These are phyloP conservation scores for Papilio polyxenes DNA, from an alignment of 1,140 invertebrate species.

Conservation along the genomic window DNA sequence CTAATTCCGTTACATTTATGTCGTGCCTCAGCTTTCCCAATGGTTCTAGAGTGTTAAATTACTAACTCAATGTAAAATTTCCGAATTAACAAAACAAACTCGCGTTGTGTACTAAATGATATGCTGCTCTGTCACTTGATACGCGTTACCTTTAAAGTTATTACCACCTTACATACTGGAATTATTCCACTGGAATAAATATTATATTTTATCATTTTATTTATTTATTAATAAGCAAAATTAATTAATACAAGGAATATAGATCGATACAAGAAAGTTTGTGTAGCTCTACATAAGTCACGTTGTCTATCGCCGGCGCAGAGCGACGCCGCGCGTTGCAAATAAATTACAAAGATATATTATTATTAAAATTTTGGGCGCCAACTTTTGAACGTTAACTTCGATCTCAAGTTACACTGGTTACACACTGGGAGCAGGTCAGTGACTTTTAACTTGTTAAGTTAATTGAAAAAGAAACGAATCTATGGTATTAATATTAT, in stretches of 20 bases:
- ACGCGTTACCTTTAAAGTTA: too few species aligned
- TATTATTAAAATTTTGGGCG: constrained; percentile 64
- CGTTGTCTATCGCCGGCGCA: constrained; percentile 38
- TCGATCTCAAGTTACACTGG: constrained; percentile 41
- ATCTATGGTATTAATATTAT: too few species aligned
- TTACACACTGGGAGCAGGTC: constrained; percentile 41
- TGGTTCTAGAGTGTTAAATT: too few species aligned
- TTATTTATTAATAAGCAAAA: background rate
- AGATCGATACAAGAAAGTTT: constrained; percentile 5
- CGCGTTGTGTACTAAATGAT: too few species aligned
- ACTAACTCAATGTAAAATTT: too few species aligned
- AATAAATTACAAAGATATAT: constrained; percentile 68
- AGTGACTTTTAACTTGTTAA: background rate
- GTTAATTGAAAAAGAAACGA: background rate
- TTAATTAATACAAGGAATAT: background rate
- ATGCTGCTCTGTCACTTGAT: too few species aligned
- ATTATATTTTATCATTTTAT: too few species aligned
- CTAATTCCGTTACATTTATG: background rate
- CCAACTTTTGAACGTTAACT: constrained; percentile 59
- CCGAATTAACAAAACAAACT: too few species aligned
- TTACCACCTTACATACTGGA: too few species aligned
- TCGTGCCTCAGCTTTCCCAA: background rate
- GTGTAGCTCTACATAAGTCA: background rate
- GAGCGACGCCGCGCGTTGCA: constrained; percentile 45
- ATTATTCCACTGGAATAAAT: too few species aligned